Evolutionary conservation across 2,888 invertebrate species (phyloP).

Genomic region (Leucoma salicis): DNA sequence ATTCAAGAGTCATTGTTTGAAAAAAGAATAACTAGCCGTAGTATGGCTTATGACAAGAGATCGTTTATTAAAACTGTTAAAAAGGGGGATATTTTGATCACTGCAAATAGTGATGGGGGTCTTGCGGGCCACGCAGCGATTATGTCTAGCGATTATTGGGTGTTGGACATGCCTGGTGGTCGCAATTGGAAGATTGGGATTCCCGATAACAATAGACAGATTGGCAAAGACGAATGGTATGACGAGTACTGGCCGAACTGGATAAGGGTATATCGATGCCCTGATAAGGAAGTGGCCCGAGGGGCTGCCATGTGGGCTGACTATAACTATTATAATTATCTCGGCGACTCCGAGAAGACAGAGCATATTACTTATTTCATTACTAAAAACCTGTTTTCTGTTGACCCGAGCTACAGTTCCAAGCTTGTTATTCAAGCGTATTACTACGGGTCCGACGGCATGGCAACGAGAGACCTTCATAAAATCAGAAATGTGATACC

Average conservation of each 20-base stretch:
- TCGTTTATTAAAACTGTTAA: constrained; percentile 49
- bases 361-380: constrained; percentile 50
- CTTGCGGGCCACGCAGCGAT: constrained; percentile 55
- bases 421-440: constrained; percentile 57
- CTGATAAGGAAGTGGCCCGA: constrained; percentile 36
- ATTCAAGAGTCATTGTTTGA: constrained; percentile 54
- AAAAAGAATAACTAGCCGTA: constrained; percentile 51
- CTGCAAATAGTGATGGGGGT: constrained; percentile 11
- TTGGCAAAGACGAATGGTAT: constrained; percentile 50
- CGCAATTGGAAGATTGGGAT: constrained; percentile 42
- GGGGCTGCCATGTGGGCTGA: constrained; percentile 54
- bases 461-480: constrained; percentile 41
- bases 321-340: constrained; percentile 46
- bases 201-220: constrained; percentile 49
- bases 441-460: constrained; percentile 49
- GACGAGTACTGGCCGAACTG: constrained; percentile 49
- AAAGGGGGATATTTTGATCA: constrained; percentile 54
- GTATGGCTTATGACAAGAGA: constrained; percentile 49
- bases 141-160: constrained; percentile 53
- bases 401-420: constrained; percentile 56
- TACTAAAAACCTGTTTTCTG: constrained; percentile 39
- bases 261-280: constrained; percentile 53
- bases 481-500: constrained; percentile 37
- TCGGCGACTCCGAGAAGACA: constrained; percentile 43
- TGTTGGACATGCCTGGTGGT: constrained; percentile 57